These are phyloP conservation scores for Trichonephila clavata DNA, from an alignment of 1,140 invertebrate genomes.

Conservation along the genomic window DNA sequence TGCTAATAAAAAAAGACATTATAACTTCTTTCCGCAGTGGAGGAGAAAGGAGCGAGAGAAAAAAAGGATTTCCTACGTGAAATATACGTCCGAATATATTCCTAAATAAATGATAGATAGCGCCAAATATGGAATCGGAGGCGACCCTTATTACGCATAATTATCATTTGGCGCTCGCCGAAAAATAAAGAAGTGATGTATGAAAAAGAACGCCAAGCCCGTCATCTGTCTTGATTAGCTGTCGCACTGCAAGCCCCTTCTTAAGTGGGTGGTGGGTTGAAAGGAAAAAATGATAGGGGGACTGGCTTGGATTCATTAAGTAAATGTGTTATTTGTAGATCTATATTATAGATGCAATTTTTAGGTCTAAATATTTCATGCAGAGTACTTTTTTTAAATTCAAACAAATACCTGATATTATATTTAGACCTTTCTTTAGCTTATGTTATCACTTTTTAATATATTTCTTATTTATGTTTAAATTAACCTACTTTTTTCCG, in stretches of 20 bases:
- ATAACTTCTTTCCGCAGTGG: conserved; percentile 41
- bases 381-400: too few species aligned
- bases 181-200: conserved; percentile 59
- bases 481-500: too few species aligned
- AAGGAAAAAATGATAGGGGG: neutral
- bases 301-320: neutral
- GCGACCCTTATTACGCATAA: conserved; percentile 72
- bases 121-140: conserved; percentile 66
- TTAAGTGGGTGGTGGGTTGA: conserved; percentile 45
- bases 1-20: conserved; percentile 39
- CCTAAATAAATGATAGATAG: conserved; percentile 70
- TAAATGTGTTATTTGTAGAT: neutral
- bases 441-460: too few species aligned
- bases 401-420: too few species aligned
- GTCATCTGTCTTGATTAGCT: conserved; percentile 76
- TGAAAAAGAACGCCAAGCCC: conserved; percentile 70
- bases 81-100: conserved; percentile 50
- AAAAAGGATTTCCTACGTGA: conserved; percentile 27
- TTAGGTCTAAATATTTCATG: too few species aligned
- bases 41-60: neutral
- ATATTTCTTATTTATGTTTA: too few species aligned
- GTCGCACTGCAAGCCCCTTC: conserved; percentile 57
- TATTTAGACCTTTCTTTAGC: too few species aligned
- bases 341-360: neutral
- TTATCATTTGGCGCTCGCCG: conserved; percentile 60